Base-by-base conservation (phyloP, 35 echinoderm and acorn worm genomes). In the Chiridota heheva region DNA sequence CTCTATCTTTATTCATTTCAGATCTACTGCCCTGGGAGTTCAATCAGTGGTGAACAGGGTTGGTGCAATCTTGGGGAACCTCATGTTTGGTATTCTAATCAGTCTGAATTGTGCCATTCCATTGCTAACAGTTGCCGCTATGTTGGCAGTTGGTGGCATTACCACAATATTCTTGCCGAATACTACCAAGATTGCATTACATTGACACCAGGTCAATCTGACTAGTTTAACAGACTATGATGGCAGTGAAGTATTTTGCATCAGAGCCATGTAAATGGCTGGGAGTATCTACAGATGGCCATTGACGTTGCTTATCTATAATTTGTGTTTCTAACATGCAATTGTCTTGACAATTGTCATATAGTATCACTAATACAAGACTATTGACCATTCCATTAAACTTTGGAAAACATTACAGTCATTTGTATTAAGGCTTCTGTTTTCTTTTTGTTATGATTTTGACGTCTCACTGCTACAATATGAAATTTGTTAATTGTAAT, bases 81-180 rank as follows among this genome's bases (percentile, higher is more conserved):
- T 97, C 0, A 42, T 88, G 22, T 97, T 97, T 88, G 93, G 93
- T 30, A 29, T 84, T 27, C 84, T 97, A 6, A 91, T 97, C 1
- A 51, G 88, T 39, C 29, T 57, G 15, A 32, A 97, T 67, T 97
- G 93, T 42, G 60, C 93, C 16, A 48, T 97, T 29, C 89, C 89
- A 6, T 87, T 97, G 27, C 53, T 97, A 0, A 60, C 81, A 2
- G 89, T 97, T 5, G 88, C 88, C 8, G 53, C 74, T 36, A 48
- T 97, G 7, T 47, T 97, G 26, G 84, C 74, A 17, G 27, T 97
- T 39, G 93, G 88, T 31, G 93, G 93, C 4, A 20, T 91, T 0
- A 33, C 71, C 5, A 78, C 89, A 3, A 42, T 87, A n/a, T 78
- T 79, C 2, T 48, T 97, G 48, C 93, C 93, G 40, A 91, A 84